Evolutionary conservation across 2,888 invertebrate genomes (phyloP).

Genomic region (Teleogryllus oceanicus): DNA sequence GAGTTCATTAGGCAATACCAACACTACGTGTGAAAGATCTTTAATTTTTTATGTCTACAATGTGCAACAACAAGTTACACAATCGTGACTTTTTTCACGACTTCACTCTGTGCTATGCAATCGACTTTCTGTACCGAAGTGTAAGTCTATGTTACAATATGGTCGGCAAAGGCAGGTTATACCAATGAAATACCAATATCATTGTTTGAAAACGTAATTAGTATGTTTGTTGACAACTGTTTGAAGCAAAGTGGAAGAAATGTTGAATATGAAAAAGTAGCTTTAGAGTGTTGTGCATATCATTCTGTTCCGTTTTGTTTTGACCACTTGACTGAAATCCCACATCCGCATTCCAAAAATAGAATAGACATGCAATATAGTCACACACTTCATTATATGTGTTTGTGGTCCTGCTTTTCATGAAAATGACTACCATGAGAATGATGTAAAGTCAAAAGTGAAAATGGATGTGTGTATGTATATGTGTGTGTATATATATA

Average conservation of each 20-base stretch:
- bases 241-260: not conserved
- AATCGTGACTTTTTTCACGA: not conserved
- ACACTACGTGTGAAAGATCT: not conserved
- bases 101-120: not conserved
- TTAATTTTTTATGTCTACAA: not conserved
- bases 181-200: not conserved
- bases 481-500: too few relatives aligned
- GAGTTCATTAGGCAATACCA: not conserved
- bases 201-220: not conserved
- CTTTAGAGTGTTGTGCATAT: not conserved
- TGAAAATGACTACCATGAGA: not conserved
- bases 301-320: not conserved
- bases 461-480: too few relatives aligned
- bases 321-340: not conserved
- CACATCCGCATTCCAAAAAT: not conserved
- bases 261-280: conserved; percentile 12
- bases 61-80: not conserved
- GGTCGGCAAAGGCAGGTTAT: not conserved
- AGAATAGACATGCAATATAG: not conserved
- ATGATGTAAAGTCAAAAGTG: too few relatives aligned
- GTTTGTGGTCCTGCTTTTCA: too few relatives aligned
- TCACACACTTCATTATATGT: too few relatives aligned
- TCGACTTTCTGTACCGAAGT: not conserved
- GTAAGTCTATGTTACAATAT: not conserved
- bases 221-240: not conserved